Conservation (phyloP, 2,113 vertebrate genomes). For the Herpailurus yagouaroundi region DNA sequence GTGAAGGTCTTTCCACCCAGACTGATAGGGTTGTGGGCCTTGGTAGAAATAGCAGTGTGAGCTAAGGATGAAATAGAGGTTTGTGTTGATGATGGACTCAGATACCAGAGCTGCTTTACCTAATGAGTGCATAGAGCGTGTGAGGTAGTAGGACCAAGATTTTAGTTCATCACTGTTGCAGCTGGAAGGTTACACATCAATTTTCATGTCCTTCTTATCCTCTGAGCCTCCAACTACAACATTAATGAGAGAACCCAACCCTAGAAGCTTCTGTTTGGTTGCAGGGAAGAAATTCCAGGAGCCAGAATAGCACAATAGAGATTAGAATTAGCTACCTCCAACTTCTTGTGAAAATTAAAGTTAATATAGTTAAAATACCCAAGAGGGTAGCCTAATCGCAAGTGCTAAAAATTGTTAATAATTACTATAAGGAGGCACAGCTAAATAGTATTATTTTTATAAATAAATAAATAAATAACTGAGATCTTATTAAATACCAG, state of each 20-base stretch:
- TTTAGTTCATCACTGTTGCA: not conserved
- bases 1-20: not conserved
- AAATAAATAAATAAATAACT: not conserved
- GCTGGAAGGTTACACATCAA: no score
- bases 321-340: not conserved
- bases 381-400: not conserved
- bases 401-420: not conserved
- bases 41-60: not conserved
- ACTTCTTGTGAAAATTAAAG: not conserved
- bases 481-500: not conserved
- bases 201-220: not conserved
- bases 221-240: not conserved
- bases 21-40: not conserved
- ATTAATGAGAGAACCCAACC: not conserved
- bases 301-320: not conserved
- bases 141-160: not conserved
- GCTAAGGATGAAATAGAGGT: not conserved
- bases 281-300: not conserved
- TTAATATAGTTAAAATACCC: not conserved
- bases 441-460: not conserved
- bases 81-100: not conserved
- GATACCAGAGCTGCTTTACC: not conserved
- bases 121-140: no score
- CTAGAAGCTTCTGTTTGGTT: not conserved
- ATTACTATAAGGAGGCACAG: not conserved